Evolutionary conservation across 2,888 invertebrate species (phyloP).

Genomic region (Bugula neritina): DNA sequence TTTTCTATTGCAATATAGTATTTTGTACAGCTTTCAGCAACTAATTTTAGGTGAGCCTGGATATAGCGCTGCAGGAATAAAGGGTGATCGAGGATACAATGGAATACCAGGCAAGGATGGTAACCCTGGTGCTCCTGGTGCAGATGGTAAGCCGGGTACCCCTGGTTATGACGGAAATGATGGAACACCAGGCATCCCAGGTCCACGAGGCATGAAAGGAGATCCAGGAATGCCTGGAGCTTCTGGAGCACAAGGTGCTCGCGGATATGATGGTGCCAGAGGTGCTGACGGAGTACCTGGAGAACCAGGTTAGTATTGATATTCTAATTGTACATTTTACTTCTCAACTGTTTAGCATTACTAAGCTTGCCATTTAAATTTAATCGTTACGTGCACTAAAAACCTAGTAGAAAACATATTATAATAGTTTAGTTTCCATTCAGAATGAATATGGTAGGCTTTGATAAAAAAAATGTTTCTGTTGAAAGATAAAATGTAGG

Average conservation of each 20-base stretch:
- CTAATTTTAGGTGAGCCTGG: not conserved
- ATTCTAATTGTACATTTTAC: too few species aligned
- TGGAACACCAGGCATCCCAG: conserved; percentile 5
- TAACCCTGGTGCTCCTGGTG: conserved; percentile 5
- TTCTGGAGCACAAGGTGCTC: not conserved
- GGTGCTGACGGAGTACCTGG: not conserved
- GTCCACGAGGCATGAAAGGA: not conserved
- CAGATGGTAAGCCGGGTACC: not conserved
- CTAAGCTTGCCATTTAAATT: too few species aligned
- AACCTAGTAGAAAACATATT: too few species aligned
- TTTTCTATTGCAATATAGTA: too few species aligned
- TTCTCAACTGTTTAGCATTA: too few species aligned
- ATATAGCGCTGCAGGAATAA: not conserved
- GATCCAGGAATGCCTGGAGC: conserved; percentile 17
- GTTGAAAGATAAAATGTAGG: too few species aligned
- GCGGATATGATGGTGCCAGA: not conserved
- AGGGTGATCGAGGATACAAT: not conserved
- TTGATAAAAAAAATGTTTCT: too few species aligned
- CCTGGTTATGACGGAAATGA: conserved; percentile 3
- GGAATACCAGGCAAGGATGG: conserved; percentile 16
- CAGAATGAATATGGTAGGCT: too few species aligned
- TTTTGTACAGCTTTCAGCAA: too few species aligned
- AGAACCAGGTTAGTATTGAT: not conserved
- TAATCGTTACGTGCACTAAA: too few species aligned
- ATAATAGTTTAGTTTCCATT: too few species aligned